Evolutionary conservation across 2,113 vertebrate genomes (phyloP).

Genomic region (Channa maculata): DNA sequence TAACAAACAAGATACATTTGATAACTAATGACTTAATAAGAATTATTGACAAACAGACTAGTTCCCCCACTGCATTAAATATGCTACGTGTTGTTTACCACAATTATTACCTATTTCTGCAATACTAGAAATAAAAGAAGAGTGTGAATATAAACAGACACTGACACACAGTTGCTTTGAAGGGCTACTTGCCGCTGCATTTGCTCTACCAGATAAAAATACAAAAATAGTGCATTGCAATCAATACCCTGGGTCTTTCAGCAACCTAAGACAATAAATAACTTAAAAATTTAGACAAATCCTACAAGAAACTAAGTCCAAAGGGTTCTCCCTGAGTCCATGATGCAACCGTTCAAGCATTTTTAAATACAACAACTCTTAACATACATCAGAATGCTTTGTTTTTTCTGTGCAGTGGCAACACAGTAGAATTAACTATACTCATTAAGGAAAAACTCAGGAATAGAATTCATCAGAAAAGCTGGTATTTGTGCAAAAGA

Average conservation of each 20-base stretch:
- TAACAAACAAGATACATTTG: too few species aligned
- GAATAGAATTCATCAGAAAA: not conserved
- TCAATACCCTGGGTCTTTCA: not conserved
- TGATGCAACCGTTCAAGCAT: too few species aligned
- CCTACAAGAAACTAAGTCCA: slow-evolving; percentile 4
- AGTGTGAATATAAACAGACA: too few species aligned
- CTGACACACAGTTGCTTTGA: too few species aligned
- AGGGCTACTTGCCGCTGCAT: not conserved
- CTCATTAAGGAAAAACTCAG: too few species aligned
- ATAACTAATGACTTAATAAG: too few species aligned
- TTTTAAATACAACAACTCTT: not conserved
- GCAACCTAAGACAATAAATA: slow-evolving; percentile 13
- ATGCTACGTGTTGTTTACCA: too few species aligned
- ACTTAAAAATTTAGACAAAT: slow-evolving; percentile 11
- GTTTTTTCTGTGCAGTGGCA: not conserved
- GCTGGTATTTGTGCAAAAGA: not conserved
- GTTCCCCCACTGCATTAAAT: too few species aligned
- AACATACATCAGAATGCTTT: not conserved
- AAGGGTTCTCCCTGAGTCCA: slow-evolving; percentile 57
- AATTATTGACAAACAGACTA: too few species aligned
- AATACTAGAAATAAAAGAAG: too few species aligned
- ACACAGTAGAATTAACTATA: not conserved
- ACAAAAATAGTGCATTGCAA: slow-evolving; percentile 28
- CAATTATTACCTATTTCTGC: too few species aligned
- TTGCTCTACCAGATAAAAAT: slow-evolving; percentile 2